Base-by-base conservation (phyloP, 2,888 invertebrate species). In the Meteorus cinctellus region DNA sequence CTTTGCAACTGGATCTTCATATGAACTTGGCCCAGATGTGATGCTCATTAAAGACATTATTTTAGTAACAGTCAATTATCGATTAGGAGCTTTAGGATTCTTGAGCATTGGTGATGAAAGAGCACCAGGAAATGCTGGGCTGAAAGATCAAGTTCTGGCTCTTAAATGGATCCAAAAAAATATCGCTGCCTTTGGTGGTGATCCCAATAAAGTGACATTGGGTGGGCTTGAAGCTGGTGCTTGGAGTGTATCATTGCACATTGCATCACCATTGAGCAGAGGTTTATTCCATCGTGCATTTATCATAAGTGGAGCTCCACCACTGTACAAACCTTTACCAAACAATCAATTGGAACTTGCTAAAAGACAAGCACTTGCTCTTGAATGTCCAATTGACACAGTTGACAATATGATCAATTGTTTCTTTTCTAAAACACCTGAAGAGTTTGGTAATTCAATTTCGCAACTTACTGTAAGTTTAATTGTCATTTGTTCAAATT, bases 261-360 rank as follows among this genome's bases (percentile, higher is more conserved):
- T 86, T 77, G 72, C 84, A 0, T 94, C 94, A 0, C 93, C 94
- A 0, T 92, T 94, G 92, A 92, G 93, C 1, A 90, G 90, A 88
- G 93, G 93, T 72, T 88, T 95, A 0, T 95, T 95, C 86, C 94
- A 95, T 84, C 92, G 93, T 73, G 94, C 91, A 0, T 93, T 95
- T 12, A 91, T 93, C 0, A 93, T 94, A 92, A 94, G 94, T 83
- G 94, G 93, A 0, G 91, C 94, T 0, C 90, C 92, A 0, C 90
- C 91, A 0, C 91, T 91, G 3, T 92, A 93, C 69, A 91, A 91
- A 86, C 90, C 92, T 1, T 85, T 93, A 24, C 91, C 92, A 0
- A 75, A 84, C 0, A 87, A 93, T 78, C 93, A 93, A 84, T 83
- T 92, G 41, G 85, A 91, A 31, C 85, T 94, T 72, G 94, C 94